These are phyloP conservation scores for Eufriesea mexicana DNA, from an alignment of 1,140 invertebrate species.

Conservation along the genomic window DNA sequence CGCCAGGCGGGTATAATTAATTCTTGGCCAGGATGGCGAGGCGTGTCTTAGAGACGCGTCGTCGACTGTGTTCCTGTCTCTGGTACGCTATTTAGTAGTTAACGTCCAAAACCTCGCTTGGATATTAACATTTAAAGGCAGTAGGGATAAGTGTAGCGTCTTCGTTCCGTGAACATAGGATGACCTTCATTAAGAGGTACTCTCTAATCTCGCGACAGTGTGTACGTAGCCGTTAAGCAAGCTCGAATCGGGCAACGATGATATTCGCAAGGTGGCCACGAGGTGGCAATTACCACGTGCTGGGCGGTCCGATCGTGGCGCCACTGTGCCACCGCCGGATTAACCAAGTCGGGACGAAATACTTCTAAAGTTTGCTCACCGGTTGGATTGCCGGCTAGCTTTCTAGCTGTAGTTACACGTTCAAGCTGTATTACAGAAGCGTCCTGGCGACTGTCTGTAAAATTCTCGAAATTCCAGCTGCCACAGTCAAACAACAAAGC, in stretches of 20 bases:
- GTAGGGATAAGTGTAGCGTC: neutral
- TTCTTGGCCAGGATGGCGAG: neutral
- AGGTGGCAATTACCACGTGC: slow-evolving; percentile 50
- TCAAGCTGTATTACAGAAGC: slow-evolving; percentile 43
- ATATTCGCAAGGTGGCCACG: slow-evolving; percentile 45
- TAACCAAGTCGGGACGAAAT: slow-evolving; percentile 44
- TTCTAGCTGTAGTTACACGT: slow-evolving; percentile 32
- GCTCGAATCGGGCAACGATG: slow-evolving; percentile 15
- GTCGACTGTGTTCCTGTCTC: neutral
- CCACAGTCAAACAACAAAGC: slow-evolving; percentile 61
- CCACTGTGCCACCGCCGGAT: neutral
- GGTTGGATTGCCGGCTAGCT: slow-evolving; percentile 26
- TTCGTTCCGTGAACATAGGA: neutral
- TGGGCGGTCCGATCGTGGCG: slow-evolving; percentile 19
- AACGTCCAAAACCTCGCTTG: neutral
- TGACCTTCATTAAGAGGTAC: slow-evolving; percentile 35
- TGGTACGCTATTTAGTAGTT: neutral
- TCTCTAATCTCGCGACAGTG: slow-evolving; percentile 23
- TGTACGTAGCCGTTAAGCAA: neutral
- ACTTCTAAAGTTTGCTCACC: slow-evolving; percentile 31
- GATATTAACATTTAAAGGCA: neutral
- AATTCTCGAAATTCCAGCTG: slow-evolving; percentile 61
- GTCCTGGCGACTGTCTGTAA: slow-evolving; percentile 28
- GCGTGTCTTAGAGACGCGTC: neutral
- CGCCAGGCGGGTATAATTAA: slow-evolving; percentile 13